Conservation (phyloP, 35 echinoderm and acorn worm species). For the Lytechinus variegatus region DNA sequence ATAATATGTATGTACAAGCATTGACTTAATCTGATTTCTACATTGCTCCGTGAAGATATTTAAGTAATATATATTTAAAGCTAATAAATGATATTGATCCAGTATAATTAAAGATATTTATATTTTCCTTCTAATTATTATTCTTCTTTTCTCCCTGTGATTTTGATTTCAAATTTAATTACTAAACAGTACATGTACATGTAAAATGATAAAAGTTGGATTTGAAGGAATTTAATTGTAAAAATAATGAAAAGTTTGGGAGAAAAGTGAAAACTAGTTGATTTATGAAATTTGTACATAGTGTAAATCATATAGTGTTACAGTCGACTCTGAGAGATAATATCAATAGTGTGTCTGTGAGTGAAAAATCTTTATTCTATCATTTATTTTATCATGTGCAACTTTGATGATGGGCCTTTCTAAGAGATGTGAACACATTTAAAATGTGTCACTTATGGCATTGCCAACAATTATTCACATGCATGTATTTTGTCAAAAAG, state of each 20-base stretch:
- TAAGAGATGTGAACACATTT: too few relatives aligned
- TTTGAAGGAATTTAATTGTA: background rate
- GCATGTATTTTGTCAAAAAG: too few relatives aligned
- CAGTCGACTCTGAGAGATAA: background rate
- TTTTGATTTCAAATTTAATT: background rate
- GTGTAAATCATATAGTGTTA: constrained; percentile 6
- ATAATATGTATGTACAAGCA: background rate
- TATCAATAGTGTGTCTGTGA: background rate
- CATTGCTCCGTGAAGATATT: background rate
- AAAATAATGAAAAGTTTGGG: background rate
- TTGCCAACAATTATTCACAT: too few relatives aligned
- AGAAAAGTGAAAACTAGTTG: background rate
- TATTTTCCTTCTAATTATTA: background rate
- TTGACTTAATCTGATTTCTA: background rate
- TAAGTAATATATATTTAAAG: background rate
- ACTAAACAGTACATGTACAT: background rate
- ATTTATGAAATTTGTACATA: background rate
- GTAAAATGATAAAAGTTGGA: background rate
- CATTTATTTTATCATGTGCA: constrained; percentile 14
- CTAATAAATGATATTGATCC: background rate
- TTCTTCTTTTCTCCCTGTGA: background rate
- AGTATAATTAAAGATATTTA: background rate
- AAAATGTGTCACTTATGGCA: too few relatives aligned
- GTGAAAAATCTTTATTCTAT: background rate
- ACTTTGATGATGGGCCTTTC: background rate